These are phyloP conservation scores for Drosophila anomalipes DNA, from an alignment of 2,888 invertebrate species.

Conservation along the genomic window DNA sequence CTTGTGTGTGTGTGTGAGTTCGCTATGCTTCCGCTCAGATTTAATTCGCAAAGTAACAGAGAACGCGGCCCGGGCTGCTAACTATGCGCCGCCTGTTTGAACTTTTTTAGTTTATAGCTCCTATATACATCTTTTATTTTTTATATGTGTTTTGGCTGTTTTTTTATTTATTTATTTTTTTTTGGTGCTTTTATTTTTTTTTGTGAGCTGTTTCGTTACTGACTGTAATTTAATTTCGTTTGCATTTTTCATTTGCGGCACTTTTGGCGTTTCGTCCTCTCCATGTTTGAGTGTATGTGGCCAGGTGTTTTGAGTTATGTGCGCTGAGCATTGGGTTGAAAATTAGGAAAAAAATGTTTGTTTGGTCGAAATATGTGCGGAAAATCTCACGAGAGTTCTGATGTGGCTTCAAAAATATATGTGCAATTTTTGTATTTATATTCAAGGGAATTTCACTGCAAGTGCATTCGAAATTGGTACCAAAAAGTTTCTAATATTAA, in stretches of 20 bases:
- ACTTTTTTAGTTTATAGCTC: conserved; percentile 64
- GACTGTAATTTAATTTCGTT: conserved; percentile 81
- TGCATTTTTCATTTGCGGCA: conserved; percentile 82
- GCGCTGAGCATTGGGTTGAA: conserved; percentile 69
- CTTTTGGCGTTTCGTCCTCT: conserved; percentile 64
- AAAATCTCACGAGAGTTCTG: conserved; percentile 63
- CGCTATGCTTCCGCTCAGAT: conserved; percentile 77
- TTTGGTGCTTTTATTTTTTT: conserved; percentile 30
- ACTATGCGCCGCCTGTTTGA: conserved; percentile 79
- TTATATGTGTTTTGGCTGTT: conserved; percentile 17
- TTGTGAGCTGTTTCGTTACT: conserved; percentile 70
- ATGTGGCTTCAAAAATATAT: conserved; percentile 30
- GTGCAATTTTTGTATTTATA: conserved; percentile 20
- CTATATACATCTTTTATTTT: conserved; percentile 29
- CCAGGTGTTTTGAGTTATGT: conserved; percentile 75
- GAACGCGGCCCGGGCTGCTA: conserved; percentile 55
- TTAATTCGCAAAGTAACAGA: conserved; percentile 77
- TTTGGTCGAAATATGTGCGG: conserved; percentile 36
- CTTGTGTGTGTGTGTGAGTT: conserved; percentile 35
- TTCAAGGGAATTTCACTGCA: conserved; percentile 20
- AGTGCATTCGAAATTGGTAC: conserved; percentile 28
- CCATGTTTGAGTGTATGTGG: conserved; percentile 22
- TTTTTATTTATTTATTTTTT: conserved; percentile 10
- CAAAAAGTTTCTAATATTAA: neutral
- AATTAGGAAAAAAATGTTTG: conserved; percentile 56